These are phyloP conservation scores for Crambe crambe DNA, from an alignment of 37 sponge, comb jelly and placozoan species.

Conservation along the genomic window DNA sequence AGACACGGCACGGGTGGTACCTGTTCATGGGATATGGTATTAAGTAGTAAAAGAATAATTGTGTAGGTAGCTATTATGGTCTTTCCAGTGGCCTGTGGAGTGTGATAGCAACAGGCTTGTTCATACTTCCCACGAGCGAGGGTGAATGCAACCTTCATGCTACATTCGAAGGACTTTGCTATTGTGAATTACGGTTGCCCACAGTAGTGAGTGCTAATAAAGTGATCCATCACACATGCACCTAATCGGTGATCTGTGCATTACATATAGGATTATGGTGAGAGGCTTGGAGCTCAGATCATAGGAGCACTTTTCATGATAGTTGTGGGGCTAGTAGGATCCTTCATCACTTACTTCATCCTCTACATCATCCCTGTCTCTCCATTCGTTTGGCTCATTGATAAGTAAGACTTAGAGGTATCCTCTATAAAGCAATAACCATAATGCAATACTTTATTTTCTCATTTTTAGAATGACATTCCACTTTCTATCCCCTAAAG, in stretches of 20 bases:
- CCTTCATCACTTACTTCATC: conserved; percentile 55
- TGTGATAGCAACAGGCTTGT: conserved; percentile 65
- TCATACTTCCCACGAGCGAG: background rate
- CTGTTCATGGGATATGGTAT: conserved; percentile 91
- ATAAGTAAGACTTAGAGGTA: background rate
- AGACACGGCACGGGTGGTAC: conserved; percentile 90
- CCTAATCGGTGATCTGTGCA: too few relatives aligned
- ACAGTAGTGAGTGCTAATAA: conserved; percentile 57
- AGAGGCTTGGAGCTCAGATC: conserved; percentile 60
- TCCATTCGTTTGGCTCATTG: conserved; percentile 26
- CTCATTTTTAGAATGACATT: conserved; percentile 11
- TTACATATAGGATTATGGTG: conserved; percentile 44
- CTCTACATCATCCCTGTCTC: conserved; percentile 64
- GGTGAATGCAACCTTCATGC: conserved; percentile 75
- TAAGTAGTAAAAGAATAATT: too few relatives aligned
- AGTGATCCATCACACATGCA: too few relatives aligned
- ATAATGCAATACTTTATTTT: too few relatives aligned
- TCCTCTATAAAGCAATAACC: background rate
- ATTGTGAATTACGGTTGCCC: conserved; percentile 73
- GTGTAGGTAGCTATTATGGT: background rate
- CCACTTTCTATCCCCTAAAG: conserved; percentile 9
- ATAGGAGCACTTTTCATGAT: conserved; percentile 70
- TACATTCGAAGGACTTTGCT: conserved; percentile 82
- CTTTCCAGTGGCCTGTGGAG: conserved; percentile 81
- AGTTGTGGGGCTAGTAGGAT: conserved; percentile 16